A percentile compares a stretch with the other conserved stretches of the same genome.
These are phyloP conservation scores for Leptopilina boulardi DNA, from an alignment of 1,140 invertebrate species.

Conservation along the genomic window DNA sequence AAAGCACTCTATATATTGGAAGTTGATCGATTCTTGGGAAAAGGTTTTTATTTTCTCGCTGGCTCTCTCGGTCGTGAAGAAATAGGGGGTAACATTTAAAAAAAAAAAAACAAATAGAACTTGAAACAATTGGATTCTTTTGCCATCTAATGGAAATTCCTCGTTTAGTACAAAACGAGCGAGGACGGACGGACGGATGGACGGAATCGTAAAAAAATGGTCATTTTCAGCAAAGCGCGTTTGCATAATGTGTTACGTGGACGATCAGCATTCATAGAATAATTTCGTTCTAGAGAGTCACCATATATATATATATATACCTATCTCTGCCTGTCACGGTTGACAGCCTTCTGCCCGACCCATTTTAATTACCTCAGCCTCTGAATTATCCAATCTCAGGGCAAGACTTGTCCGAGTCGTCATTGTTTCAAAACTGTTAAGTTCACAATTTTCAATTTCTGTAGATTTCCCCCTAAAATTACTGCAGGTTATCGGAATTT, in stretches of 20 bases:
- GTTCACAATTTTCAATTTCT: not conserved
- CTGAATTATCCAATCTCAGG: constrained; percentile 62
- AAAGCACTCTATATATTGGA: not conserved
- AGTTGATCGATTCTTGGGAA: constrained; percentile 26
- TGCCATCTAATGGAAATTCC: constrained; percentile 68
- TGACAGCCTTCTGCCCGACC: constrained; percentile 63
- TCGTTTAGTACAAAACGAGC: constrained; percentile 51
- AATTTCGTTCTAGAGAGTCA: constrained; percentile 63
- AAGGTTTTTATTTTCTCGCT: constrained; percentile 23
- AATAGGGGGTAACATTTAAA: no score
- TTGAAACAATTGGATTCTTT: constrained; percentile 40
- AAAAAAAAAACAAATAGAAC: constrained; percentile 13
- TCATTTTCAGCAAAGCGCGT: constrained; percentile 60
- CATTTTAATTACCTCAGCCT: constrained; percentile 70
- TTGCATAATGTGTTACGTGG: constrained; percentile 64
- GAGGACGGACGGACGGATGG: not conserved
- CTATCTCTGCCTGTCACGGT: constrained; percentile 64
- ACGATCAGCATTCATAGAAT: constrained; percentile 72
- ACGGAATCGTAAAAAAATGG: constrained; percentile 58
- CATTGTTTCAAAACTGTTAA: not conserved
- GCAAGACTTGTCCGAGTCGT: not conserved
- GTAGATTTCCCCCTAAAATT: not conserved
- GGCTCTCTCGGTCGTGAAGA: constrained; percentile 36
- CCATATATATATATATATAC: constrained; percentile 9
- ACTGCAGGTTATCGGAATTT: no score